Evolutionary conservation across 2,888 invertebrate genomes (phyloP).

Genomic region (Caenorhabditis sp.): DNA sequence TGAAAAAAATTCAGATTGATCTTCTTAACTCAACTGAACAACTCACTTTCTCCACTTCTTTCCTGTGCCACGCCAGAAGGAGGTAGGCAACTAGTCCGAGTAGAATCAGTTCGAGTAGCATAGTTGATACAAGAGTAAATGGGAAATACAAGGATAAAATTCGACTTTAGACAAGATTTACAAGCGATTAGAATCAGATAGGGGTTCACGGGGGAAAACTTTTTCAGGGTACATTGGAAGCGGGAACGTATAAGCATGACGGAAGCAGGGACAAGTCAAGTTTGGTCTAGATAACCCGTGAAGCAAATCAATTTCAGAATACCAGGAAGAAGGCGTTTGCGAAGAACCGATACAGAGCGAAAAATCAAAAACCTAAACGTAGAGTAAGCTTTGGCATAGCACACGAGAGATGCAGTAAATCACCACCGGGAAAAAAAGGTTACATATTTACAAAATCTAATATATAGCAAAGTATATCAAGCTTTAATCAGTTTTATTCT

Average conservation of each 20-base stretch:
- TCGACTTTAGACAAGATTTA: background rate
- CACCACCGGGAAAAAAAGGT: conserved; percentile 16
- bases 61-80: conserved; percentile 47
- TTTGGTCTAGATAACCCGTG: conserved; percentile 51
- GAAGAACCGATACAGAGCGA: conserved; percentile 16
- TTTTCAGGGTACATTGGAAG: background rate
- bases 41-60: conserved; percentile 57
- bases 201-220: conserved; percentile 37
- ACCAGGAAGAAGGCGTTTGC: conserved; percentile 37
- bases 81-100: conserved; percentile 51
- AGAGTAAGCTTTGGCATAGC: conserved; percentile 37
- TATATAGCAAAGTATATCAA: background rate
- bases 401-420: conserved; percentile 21
- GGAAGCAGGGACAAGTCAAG: conserved; percentile 21
- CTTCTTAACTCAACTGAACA: background rate
- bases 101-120: conserved; percentile 60
- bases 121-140: conserved; percentile 33
- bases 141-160: conserved; percentile 16
- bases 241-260: conserved; percentile 11
- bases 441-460: conserved; percentile 43
- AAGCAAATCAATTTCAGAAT: conserved; percentile 31
- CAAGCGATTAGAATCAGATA: background rate
- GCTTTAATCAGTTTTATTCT: background rate
- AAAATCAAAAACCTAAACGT: conserved; percentile 27
- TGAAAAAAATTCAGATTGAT: conserved; percentile 12